phyloP scores from a whole-genome alignment of 2,888 invertebrate genomes.

The Phanerotoma sp. region DNA sequence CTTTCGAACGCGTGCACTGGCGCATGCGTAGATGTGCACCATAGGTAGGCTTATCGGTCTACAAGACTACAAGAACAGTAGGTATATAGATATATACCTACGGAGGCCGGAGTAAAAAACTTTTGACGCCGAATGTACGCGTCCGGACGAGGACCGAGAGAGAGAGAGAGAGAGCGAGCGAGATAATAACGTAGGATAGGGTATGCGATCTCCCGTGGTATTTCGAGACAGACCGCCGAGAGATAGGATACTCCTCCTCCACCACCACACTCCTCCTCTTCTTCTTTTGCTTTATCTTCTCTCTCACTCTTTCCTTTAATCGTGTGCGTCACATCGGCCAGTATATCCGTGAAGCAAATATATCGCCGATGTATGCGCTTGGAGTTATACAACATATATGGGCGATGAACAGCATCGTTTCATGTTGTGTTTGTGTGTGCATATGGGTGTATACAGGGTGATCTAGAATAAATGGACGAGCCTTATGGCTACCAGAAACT shows the following conservation, averaged over 20 bases:
- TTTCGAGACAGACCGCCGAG: conserved; percentile 28
- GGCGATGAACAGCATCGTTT: not conserved
- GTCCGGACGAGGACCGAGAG: not conserved
- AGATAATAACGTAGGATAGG: conserved; percentile 8
- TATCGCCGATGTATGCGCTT: not conserved
- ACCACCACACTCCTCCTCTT: conserved; percentile 8
- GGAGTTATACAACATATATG: conserved; percentile 1
- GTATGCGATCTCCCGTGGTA: conserved; percentile 22
- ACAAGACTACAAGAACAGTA: too few species aligned
- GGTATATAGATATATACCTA: not conserved
- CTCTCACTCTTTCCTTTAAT: conserved; percentile 6
- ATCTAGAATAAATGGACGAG: too few species aligned
- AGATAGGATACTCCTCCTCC: conserved; percentile 12
- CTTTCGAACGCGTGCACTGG: conserved; percentile 7
- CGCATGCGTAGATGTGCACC: not conserved
- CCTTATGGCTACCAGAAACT: too few species aligned
- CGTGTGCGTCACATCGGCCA: conserved; percentile 20
- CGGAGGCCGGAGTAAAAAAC: not conserved
- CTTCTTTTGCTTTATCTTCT: not conserved
- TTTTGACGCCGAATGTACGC: conserved; percentile 8
- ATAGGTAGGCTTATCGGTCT: not conserved
- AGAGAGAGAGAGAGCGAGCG: not conserved
- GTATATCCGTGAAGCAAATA: conserved; percentile 7
- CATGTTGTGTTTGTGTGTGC: too few species aligned
- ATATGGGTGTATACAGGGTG: too few species aligned